Evolutionary conservation across 1,140 invertebrate genomes (phyloP).

Genomic region (Helicoverpa zea): DNA sequence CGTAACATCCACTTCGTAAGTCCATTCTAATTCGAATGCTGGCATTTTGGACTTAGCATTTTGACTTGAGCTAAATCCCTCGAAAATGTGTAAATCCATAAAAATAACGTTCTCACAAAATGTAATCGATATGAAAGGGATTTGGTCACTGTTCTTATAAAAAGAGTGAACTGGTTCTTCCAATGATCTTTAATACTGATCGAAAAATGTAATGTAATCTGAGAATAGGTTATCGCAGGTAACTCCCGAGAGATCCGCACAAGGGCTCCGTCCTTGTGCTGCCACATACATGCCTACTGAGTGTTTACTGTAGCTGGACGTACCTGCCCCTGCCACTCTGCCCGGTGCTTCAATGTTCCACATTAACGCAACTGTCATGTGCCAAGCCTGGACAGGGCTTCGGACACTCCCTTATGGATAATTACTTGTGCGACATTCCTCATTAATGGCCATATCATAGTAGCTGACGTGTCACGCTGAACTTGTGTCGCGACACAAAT

Average conservation of each 20-base stretch:
- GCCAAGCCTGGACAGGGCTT: too few relatives aligned
- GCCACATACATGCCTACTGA: too few relatives aligned
- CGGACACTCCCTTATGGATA: too few relatives aligned
- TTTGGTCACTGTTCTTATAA: not conserved
- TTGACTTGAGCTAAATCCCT: not conserved
- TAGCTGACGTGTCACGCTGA: not conserved
- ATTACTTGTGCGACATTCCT: not conserved
- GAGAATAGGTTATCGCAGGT: not conserved
- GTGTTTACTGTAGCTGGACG: too few relatives aligned
- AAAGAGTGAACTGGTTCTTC: not conserved
- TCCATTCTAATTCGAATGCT: conserved; percentile 3
- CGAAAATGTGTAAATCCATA: not conserved
- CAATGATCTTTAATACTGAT: conserved; percentile 9
- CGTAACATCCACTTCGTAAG: not conserved
- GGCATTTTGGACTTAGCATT: not conserved
- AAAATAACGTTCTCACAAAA: not conserved
- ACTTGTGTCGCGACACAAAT: not conserved
- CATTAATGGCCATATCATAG: not conserved
- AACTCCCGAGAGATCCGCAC: too few relatives aligned
- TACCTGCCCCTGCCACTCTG: too few relatives aligned
- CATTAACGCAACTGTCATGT: too few relatives aligned
- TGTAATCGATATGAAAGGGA: conserved; percentile 16
- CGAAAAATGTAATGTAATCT: not conserved
- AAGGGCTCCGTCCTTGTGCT: too few relatives aligned
- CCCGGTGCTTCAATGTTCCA: too few relatives aligned